Evolutionary conservation across 1,140 invertebrate genomes (phyloP).

Genomic region (Platyura marginata): DNA sequence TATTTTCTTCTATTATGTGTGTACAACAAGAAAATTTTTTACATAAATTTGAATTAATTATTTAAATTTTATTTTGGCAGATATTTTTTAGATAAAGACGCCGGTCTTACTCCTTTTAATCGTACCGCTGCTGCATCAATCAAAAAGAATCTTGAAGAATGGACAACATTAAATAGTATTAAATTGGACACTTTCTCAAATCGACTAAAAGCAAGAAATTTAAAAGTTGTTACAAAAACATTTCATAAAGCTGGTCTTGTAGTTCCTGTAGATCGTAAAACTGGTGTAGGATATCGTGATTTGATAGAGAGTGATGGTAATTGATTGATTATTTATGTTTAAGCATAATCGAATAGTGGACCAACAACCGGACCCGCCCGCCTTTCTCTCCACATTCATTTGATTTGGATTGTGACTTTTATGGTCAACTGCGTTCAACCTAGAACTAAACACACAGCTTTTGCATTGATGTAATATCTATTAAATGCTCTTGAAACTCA

Average conservation of each 20-base stretch:
- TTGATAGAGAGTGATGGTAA: slow-evolving; percentile 55
- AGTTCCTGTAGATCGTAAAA: slow-evolving; percentile 66
- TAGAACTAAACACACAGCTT: too few species aligned
- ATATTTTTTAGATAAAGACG: slow-evolving; percentile 37
- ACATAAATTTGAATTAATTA: too few species aligned
- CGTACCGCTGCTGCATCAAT: slow-evolving; percentile 35
- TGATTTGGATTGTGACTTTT: too few species aligned
- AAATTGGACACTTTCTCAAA: slow-evolving; percentile 10
- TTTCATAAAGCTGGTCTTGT: slow-evolving; percentile 79
- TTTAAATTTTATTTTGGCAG: slow-evolving; percentile 30
- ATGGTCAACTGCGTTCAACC: too few species aligned
- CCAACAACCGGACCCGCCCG: too few species aligned
- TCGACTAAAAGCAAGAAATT: slow-evolving; percentile 28
- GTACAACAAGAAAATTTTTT: too few species aligned
- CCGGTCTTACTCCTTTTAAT: slow-evolving; percentile 45
- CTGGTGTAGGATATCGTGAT: slow-evolving; percentile 59
- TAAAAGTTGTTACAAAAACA: slow-evolving; percentile 51
- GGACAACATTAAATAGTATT: slow-evolving; percentile 41
- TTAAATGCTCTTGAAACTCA: too few species aligned
- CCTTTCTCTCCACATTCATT: too few species aligned
- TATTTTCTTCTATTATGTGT: slow-evolving; percentile 72
- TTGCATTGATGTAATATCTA: too few species aligned
- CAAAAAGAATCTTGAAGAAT: slow-evolving; percentile 40
- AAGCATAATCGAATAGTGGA: too few species aligned
- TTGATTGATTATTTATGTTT: too few species aligned